A percentile compares a stretch with the other conserved stretches of the same genome.
Conservation (phyloP, 2,797 vertebrate species). For the Peromyscus aztecus region DNA sequence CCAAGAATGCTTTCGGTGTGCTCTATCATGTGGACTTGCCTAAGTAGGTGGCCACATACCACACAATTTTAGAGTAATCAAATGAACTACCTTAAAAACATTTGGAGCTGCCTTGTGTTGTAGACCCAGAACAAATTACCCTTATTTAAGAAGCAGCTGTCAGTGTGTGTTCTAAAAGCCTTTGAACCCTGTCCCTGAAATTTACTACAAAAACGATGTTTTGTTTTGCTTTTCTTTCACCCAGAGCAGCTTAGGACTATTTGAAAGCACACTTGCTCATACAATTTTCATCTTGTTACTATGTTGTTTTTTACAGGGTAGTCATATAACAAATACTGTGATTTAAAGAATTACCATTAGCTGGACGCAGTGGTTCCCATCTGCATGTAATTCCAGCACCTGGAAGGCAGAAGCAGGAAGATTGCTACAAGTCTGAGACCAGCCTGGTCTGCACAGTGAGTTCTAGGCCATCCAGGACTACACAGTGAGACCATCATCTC, state of each 20-base stretch:
- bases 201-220: background rate
- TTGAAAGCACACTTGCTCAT: constrained; percentile 63
- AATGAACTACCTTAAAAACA: constrained; percentile 86
- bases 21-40: constrained; percentile 84
- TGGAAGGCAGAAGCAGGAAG: background rate
- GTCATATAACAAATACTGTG: background rate
- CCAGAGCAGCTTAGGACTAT: background rate
- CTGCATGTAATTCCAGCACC: background rate
- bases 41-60: constrained; percentile 80
- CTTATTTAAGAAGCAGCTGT: constrained; percentile 87
- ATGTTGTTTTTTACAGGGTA: background rate
- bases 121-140: constrained; percentile 86
- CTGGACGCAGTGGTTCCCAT: too few species aligned
- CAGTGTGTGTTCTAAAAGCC: constrained; percentile 84
- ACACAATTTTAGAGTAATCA: constrained; percentile 82
- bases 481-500: background rate
- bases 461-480: background rate
- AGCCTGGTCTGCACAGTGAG: background rate
- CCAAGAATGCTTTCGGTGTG: constrained; percentile 85
- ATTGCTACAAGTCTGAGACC: background rate
- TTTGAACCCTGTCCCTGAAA: constrained; percentile 30
- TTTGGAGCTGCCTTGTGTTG: constrained; percentile 86
- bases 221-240: constrained; percentile 41
- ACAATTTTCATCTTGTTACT: background rate
- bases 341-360: background rate